Evolutionary conservation across 2,888 invertebrate species (phyloP).

Genomic region (Euspilapteryx auroguttella): DNA sequence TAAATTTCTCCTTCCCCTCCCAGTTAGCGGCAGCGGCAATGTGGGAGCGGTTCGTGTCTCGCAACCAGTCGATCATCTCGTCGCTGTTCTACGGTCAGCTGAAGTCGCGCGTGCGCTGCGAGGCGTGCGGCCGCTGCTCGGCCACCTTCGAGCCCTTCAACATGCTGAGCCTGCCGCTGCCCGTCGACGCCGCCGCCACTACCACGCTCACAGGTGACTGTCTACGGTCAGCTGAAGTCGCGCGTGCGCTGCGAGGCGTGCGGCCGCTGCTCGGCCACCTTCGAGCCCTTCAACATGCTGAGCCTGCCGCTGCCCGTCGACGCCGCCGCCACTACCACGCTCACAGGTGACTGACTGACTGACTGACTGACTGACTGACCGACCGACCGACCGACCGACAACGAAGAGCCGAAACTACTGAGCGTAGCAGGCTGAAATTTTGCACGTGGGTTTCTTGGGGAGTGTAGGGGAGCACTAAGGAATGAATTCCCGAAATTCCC

Average conservation of each 20-base stretch:
- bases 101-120: conserved; percentile 84
- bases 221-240: conserved; percentile 73
- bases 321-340: conserved; percentile 75
- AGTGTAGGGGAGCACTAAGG: too few relatives aligned
- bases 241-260: conserved; percentile 83
- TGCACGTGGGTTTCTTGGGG: too few relatives aligned
- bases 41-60: conserved; percentile 79
- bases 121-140: conserved; percentile 79
- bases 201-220: conserved; percentile 72
- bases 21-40: conserved; percentile 69
- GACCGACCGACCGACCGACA: too few relatives aligned
- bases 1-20: too few relatives aligned
- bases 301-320: conserved; percentile 91
- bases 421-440: too few relatives aligned
- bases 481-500: too few relatives aligned
- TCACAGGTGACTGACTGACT: conserved; percentile 74
- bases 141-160: conserved; percentile 93
- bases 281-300: conserved; percentile 91
- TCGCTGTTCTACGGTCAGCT: conserved; percentile 92
- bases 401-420: too few relatives aligned
- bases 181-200: conserved; percentile 83
- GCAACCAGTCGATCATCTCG: conserved; percentile 86
- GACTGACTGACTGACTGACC: too few relatives aligned
- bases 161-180: conserved; percentile 84
- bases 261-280: conserved; percentile 80